Conservation (phyloP, 2,113 vertebrate genomes). For the Chascanopsetta lugubris region DNA sequence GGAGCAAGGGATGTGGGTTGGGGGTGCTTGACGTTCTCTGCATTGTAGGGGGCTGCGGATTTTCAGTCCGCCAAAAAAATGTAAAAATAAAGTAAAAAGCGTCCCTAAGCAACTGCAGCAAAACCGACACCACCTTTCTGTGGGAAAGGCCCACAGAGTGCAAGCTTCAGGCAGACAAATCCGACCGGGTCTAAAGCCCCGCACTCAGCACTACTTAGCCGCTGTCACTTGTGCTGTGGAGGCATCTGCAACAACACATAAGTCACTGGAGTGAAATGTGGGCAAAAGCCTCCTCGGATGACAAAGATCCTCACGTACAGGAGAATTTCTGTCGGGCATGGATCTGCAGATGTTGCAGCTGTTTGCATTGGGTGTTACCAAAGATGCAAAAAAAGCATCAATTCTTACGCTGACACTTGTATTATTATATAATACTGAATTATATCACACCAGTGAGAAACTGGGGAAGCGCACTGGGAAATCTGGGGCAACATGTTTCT, state of each 20-base stretch:
- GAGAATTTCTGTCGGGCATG: conserved; percentile 21
- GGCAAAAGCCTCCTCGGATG: conserved; percentile 32
- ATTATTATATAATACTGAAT: conserved; percentile 9
- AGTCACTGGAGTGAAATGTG: conserved; percentile 38
- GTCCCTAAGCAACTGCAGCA: conserved; percentile 78
- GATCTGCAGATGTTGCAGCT: conserved; percentile 43
- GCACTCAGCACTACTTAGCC: conserved; percentile 55
- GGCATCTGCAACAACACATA: conserved; percentile 60
- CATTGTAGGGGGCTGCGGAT: conserved; percentile 18
- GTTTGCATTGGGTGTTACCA: too few relatives aligned
- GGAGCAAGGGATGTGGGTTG: conserved; percentile 32
- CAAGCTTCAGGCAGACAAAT: conserved; percentile 71
- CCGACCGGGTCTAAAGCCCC: conserved; percentile 63
- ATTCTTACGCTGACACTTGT: too few relatives aligned
- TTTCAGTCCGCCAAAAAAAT: neutral
- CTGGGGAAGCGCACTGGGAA: neutral
- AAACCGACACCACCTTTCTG: conserved; percentile 64
- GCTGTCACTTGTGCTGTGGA: conserved; percentile 57
- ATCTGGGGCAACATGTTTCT: conserved; percentile 19
- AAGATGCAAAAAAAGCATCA: too few relatives aligned
- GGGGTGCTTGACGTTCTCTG: conserved; percentile 12
- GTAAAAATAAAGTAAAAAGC: conserved; percentile 14
- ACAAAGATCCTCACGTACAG: conserved; percentile 14
- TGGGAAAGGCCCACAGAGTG: conserved; percentile 75
- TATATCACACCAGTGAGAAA: conserved; percentile 44